Conservation (phyloP, 1,140 invertebrate species). For the Notospermus geniculatus region DNA sequence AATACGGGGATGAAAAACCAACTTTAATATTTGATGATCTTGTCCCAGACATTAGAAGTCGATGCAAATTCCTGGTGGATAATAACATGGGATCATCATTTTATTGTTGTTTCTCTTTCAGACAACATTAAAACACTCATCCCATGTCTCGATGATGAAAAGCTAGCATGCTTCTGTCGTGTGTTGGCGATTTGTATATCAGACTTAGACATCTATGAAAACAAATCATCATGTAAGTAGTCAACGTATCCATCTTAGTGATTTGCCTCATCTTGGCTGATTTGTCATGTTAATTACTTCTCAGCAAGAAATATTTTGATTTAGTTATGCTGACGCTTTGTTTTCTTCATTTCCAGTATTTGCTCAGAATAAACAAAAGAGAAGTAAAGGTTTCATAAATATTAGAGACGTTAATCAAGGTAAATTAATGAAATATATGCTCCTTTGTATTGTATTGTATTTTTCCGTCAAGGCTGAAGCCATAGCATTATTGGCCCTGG, state of each 20-base stretch:
- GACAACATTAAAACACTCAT: slow-evolving; percentile 47
- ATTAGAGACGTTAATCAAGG: slow-evolving; percentile 53
- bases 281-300: too few relatives aligned
- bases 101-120: slow-evolving; percentile 20
- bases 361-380: slow-evolving; percentile 54
- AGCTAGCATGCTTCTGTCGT: slow-evolving; percentile 53
- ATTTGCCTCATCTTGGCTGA: too few relatives aligned
- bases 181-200: slow-evolving; percentile 54
- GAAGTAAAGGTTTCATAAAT: slow-evolving; percentile 52
- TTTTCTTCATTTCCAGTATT: slow-evolving; percentile 41
- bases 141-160: slow-evolving; percentile 41
- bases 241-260: too few relatives aligned
- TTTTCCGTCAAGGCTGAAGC: too few relatives aligned
- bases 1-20: too few relatives aligned
- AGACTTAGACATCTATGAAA: slow-evolving; percentile 54
- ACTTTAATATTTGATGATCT: too few relatives aligned
- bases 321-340: not conserved
- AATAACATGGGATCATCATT: not conserved
- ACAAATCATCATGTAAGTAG: slow-evolving; percentile 52
- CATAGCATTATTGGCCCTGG: too few relatives aligned
- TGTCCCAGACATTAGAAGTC: too few relatives aligned
- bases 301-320: too few relatives aligned
- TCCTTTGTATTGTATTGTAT: not conserved
- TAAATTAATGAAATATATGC: slow-evolving; percentile 13
- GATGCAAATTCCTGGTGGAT: not conserved